Percentiles rank a stretch among this genome's conserved stretches.
Evolutionary conservation across 2,888 invertebrate genomes (phyloP).

Genomic region (Parnassius mnemosyne): DNA sequence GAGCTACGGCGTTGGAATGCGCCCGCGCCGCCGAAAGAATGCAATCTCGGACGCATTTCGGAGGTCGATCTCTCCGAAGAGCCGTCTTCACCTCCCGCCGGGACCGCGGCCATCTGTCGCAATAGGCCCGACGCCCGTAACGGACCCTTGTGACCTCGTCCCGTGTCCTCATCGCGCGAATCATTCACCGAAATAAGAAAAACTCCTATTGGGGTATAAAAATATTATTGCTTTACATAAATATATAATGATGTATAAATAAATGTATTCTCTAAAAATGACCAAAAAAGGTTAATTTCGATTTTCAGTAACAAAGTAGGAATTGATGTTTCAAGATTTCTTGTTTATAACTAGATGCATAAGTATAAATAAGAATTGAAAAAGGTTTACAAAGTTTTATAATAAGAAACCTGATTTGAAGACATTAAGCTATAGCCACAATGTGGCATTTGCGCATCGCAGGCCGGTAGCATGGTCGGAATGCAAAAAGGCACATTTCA

Average conservation of each 20-base stretch:
- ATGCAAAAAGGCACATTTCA: conserved; percentile 60
- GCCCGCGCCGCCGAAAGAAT: conserved; percentile 81
- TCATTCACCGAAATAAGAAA: conserved; percentile 47
- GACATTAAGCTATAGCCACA: conserved; percentile 19
- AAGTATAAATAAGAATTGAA: conserved; percentile 6
- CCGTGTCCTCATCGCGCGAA: conserved; percentile 61
- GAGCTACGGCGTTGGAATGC: conserved; percentile 76
- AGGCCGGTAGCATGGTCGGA: conserved; percentile 36
- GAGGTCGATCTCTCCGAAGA: conserved; percentile 79
- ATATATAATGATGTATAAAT: too few species aligned
- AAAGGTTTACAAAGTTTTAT: conserved; percentile 20
- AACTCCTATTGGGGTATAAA: not conserved
- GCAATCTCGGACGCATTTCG: conserved; percentile 81
- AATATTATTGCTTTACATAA: too few species aligned
- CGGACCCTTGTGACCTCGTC: conserved; percentile 64
- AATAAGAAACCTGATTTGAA: conserved; percentile 19
- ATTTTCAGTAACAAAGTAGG: too few species aligned
- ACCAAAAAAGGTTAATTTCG: too few species aligned
- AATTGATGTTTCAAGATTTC: too few species aligned
- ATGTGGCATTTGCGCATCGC: conserved; percentile 15
- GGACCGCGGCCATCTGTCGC: conserved; percentile 76
- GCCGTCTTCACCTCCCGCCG: conserved; percentile 69
- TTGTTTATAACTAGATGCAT: not conserved
- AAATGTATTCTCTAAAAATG: too few species aligned
- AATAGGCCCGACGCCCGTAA: conserved; percentile 62